Evolutionary conservation across 2,113 vertebrate genomes (phyloP).

Genomic region (Heterotis niloticus): DNA sequence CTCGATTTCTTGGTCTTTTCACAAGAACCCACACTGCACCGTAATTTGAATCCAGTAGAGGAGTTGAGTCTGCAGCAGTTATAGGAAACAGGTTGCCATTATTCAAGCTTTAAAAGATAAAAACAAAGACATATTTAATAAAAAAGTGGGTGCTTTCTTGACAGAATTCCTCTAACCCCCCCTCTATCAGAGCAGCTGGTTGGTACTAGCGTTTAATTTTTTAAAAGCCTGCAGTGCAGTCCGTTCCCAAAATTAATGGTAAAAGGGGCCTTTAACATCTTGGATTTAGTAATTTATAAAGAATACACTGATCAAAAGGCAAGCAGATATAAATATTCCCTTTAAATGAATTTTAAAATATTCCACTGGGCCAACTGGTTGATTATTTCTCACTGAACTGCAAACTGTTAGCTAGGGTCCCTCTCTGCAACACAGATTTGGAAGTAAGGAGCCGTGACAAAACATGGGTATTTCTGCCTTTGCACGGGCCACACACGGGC

Average conservation of each 20-base stretch:
- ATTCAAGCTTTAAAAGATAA: neutral
- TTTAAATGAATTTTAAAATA: neutral
- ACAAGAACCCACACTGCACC: neutral
- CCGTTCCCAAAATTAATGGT: slow-evolving; percentile 7
- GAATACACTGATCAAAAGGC: neutral
- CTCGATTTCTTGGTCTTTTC: slow-evolving; percentile 4
- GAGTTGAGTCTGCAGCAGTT: neutral
- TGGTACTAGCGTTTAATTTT: slow-evolving; percentile 26
- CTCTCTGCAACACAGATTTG: neutral
- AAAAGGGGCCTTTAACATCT: slow-evolving; percentile 11
- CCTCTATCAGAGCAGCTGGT: slow-evolving; percentile 19
- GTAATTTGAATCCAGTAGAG: neutral
- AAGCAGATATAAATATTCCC: neutral
- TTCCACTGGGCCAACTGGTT: neutral
- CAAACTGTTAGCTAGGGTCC: too few species aligned
- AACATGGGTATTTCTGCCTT: neutral
- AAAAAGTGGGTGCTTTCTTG: slow-evolving; percentile 1
- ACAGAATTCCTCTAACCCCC: slow-evolving; percentile 17
- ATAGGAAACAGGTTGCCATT: neutral
- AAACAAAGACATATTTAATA: slow-evolving; percentile 7
- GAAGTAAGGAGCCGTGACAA: neutral
- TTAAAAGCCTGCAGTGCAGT: slow-evolving; percentile 32
- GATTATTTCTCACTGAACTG: neutral
- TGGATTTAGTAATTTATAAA: neutral
- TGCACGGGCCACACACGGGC: neutral